Evolutionary conservation across 2,888 invertebrate genomes (phyloP).

Genomic region (Agrochola circellaris): DNA sequence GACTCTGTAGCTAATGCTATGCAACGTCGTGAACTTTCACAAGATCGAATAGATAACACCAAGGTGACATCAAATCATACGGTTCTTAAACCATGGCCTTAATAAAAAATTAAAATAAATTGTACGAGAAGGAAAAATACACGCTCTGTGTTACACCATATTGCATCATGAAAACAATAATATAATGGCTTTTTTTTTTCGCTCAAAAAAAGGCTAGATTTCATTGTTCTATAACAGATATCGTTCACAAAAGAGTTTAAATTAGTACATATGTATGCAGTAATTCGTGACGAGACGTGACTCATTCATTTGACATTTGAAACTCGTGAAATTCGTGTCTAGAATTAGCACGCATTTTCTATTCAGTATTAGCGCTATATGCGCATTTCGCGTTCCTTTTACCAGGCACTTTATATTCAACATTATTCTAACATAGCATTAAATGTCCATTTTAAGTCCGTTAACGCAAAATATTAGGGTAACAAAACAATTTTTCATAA

Average conservation of each 20-base stretch:
- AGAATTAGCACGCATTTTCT: slow-evolving; percentile 43
- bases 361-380: slow-evolving; percentile 13
- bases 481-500: background rate
- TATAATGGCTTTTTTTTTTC: slow-evolving; percentile 3
- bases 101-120: background rate
- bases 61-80: slow-evolving; percentile 41
- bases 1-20: slow-evolving; percentile 9
- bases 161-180: slow-evolving; percentile 25
- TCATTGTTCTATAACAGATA: slow-evolving; percentile 28
- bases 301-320: slow-evolving; percentile 47
- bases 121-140: slow-evolving; percentile 6
- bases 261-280: slow-evolving; percentile 22
- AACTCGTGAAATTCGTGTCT: slow-evolving; percentile 44
- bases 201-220: slow-evolving; percentile 3
- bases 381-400: slow-evolving; percentile 15
- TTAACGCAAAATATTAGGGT: slow-evolving; percentile 5
- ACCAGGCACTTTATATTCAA: slow-evolving; percentile 1
- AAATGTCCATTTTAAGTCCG: slow-evolving; percentile 1
- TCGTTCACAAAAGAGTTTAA: slow-evolving; percentile 35
- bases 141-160: slow-evolving; percentile 5
- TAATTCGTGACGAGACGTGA: slow-evolving; percentile 21
- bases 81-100: slow-evolving; percentile 24
- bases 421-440: background rate
- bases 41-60: slow-evolving; percentile 29
- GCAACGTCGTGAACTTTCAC: slow-evolving; percentile 42